Evolutionary conservation across 2,888 invertebrate genomes (phyloP).

Genomic region (Drepanosiphum platanoidis): DNA sequence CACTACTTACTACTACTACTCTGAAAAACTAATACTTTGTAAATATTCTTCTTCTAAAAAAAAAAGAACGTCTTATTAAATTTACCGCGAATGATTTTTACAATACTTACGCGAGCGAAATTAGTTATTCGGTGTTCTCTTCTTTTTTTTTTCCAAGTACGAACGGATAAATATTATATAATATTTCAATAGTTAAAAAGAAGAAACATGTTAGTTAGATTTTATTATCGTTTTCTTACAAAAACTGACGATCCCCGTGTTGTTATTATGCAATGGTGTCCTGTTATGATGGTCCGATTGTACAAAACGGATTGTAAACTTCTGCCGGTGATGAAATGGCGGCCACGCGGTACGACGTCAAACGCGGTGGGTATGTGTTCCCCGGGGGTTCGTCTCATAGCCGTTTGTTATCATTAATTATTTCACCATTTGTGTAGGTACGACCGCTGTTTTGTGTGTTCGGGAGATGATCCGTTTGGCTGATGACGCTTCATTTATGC

Average conservation of each 20-base stretch:
- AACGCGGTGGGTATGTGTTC: background rate
- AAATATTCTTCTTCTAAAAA: too few relatives aligned
- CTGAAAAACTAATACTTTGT: too few relatives aligned
- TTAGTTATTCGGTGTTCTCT: too few relatives aligned
- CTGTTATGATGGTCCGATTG: background rate
- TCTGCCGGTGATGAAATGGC: background rate
- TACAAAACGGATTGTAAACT: background rate
- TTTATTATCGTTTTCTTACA: background rate
- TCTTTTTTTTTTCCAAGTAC: too few relatives aligned
- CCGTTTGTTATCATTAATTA: slow-evolving; percentile 56
- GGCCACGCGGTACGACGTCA: background rate
- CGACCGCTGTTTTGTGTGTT: background rate
- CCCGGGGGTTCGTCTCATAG: background rate
- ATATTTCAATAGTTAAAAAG: too few relatives aligned
- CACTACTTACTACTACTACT: too few relatives aligned
- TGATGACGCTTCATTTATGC: slow-evolving; percentile 57
- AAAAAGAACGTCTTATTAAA: too few relatives aligned
- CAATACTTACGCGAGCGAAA: too few relatives aligned
- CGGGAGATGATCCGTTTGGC: slow-evolving; percentile 33
- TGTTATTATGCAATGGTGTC: too few relatives aligned
- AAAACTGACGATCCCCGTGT: background rate
- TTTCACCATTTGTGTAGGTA: slow-evolving; percentile 18
- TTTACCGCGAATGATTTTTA: too few relatives aligned
- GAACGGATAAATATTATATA: too few relatives aligned
- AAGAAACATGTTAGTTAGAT: too few relatives aligned